Evolutionary conservation across 2,888 invertebrate species (phyloP).

Genomic region (Synergus umbraculus): DNA sequence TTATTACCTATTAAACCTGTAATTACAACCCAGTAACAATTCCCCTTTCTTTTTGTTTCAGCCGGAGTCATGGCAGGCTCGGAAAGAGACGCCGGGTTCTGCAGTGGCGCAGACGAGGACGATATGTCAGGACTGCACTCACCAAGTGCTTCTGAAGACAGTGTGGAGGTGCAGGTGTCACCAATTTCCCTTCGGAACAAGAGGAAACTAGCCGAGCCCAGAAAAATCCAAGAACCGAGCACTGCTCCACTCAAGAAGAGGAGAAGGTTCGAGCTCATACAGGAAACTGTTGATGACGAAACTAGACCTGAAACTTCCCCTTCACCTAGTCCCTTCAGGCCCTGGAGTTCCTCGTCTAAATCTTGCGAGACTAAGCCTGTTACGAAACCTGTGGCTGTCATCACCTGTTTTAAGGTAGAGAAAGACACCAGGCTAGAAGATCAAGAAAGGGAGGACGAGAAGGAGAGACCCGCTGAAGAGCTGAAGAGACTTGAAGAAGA

Average conservation of each 20-base stretch:
- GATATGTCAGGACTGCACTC: slow-evolving; percentile 79
- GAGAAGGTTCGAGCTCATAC: slow-evolving; percentile 66
- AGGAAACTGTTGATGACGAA: slow-evolving; percentile 73
- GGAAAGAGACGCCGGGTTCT: slow-evolving; percentile 86
- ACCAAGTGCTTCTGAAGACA: slow-evolving; percentile 84
- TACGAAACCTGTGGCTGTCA: slow-evolving; percentile 28
- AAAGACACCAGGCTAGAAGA: slow-evolving; percentile 36
- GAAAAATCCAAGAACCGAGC: slow-evolving; percentile 79
- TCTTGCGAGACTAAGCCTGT: slow-evolving; percentile 51
- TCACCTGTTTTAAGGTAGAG: slow-evolving; percentile 25
- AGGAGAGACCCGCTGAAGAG: slow-evolving; percentile 36
- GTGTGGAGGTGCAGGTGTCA: slow-evolving; percentile 82
- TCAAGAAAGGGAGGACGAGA: slow-evolving; percentile 42
- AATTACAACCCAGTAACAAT: slow-evolving; percentile 44
- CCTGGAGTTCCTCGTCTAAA: slow-evolving; percentile 80
- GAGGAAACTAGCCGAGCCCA: slow-evolving; percentile 84
- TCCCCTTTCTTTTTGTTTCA: slow-evolving; percentile 77
- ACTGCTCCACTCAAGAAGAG: slow-evolving; percentile 85
- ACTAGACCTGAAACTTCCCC: slow-evolving; percentile 66
- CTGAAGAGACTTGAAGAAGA: slow-evolving; percentile 42
- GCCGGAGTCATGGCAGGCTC: slow-evolving; percentile 78
- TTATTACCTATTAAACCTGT: slow-evolving; percentile 22
- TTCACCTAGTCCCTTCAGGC: slow-evolving; percentile 80
- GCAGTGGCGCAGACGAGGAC: slow-evolving; percentile 85
- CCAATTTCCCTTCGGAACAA: slow-evolving; percentile 81